These are phyloP conservation scores for Grus americana DNA, from an alignment of 2,113 vertebrate species.

Conservation along the genomic window DNA sequence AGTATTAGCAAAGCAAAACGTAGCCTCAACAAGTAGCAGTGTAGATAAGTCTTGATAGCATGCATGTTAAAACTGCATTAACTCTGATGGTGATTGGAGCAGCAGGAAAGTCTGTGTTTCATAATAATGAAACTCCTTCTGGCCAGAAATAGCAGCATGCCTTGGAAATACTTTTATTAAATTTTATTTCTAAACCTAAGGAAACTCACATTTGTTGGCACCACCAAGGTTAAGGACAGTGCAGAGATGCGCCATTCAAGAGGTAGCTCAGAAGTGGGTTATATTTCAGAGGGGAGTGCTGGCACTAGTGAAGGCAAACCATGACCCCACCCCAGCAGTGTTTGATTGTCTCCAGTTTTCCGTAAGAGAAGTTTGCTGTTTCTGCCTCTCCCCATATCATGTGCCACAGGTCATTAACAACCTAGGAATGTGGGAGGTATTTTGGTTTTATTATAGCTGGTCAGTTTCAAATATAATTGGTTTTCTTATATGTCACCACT, in stretches of 20 bases:
- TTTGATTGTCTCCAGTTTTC: neutral
- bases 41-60: neutral
- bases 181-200: neutral
- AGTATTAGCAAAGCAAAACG: neutral
- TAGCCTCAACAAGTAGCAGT: neutral
- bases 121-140: neutral
- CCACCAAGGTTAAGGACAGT: neutral
- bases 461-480: neutral
- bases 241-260: neutral
- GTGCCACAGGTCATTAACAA: neutral
- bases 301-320: neutral
- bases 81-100: neutral
- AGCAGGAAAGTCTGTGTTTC: neutral
- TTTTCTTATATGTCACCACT: neutral
- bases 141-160: neutral
- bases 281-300: neutral
- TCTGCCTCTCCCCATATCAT: neutral
- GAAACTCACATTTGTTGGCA: neutral
- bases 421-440: neutral
- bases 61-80: neutral
- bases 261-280: neutral
- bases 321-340: neutral
- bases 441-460: neutral
- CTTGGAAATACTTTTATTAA: neutral
- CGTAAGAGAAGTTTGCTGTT: neutral